Evolutionary conservation across 1,140 invertebrate species (phyloP), one percentile per base, ranked within the genome.

Genomic region (Leptoteleia sp.): DNA sequence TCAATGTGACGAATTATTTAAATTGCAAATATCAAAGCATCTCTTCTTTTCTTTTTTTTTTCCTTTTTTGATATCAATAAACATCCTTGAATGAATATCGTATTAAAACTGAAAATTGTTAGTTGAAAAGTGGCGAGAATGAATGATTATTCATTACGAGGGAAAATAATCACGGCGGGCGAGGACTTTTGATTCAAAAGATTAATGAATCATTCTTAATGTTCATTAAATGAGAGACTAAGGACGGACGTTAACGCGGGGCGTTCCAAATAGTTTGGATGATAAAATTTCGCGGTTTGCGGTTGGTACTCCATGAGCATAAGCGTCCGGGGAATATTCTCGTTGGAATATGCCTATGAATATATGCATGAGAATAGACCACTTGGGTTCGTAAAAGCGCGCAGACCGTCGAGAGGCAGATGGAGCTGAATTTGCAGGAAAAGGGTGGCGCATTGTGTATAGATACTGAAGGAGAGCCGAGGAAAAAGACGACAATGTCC

Each of bases 351-450:
- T 67, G 68, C 57, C 75, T 80, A 55, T 70, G 75, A 82, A 78
- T 81, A 84, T 76, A 83, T 64, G 65, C 77, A 78, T 80, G 77
- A 83, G 80, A 81, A 84, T 82, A 80, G 82, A 82, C 78, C 81
- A 81, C 72, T 81, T 77, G 22, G 68, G 68, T 81, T 48, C 52
- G 68, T 68, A 81, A 81, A 77, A 80, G 22, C 22, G 22, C 22
- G 64, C 57, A 61, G 81, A 55, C 70, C 65, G 79, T 82, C 57
- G 65, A 71, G 78, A 77, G 80, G 61, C 64, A 61, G 71, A 81
- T 80, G 67, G 61, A 81, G 80, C 62, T 77, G 71, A 84, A 83
- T 83, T 82, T 81, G 77, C 76, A 67, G 71, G 54, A 75, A 80
- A 80, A 59, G 61, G 73, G 65, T 71, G 65, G 73, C 67, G 76